Base-by-base conservation (phyloP, 1,140 invertebrate genomes). In the Lucilia sericata region DNA sequence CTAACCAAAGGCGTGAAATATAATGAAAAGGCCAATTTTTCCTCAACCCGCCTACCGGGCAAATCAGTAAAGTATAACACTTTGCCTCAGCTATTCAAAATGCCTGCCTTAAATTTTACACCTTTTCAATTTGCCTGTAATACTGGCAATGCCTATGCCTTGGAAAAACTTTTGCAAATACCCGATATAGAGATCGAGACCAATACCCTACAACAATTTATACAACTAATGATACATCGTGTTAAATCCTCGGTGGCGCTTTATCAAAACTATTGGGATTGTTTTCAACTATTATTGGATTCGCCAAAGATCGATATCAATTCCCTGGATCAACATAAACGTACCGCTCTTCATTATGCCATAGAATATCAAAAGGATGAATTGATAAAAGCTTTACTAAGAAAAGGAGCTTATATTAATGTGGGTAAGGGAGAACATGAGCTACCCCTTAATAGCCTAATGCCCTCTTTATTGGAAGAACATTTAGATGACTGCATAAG, bases 311-410 rank as follows among this genome's bases (percentile, higher is more conserved):
- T 92, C 8, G 92, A 95, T 87, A 91, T 96, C 0, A 96, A 97
- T 88, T 92, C 92, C 84, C 86, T 88, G 10, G 96, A 30, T 30
- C 25, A 30, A 30, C 25, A 30, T 96, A 88, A 91, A 92, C 1
- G 95, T 94, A 95, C 95, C 14, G 93, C 96, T 0, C 91, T 98
- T 10, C 96, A 97, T 91, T 97, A 97, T 88, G 96, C 97, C 1
- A 94, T 95, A 14, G 93, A 94, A 87, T 94, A 94, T 85, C 93
- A 93, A 13, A 93, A 94, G 85, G 88, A 91, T 42, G 91, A 93
- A 55, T 93, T 93, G 0, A 92, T 95, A 5, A 88, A 93, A 60
- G 88, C 93, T 36, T 87, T 97, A 19, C 88, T 96, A 2, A 90
- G 93, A 47, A 92, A 93, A 83, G 95, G 96, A 21, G 94, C 95